These are phyloP conservation scores for Mythimna albipuncta DNA, from an alignment of 2,888 invertebrate species.

Conservation along the genomic window DNA sequence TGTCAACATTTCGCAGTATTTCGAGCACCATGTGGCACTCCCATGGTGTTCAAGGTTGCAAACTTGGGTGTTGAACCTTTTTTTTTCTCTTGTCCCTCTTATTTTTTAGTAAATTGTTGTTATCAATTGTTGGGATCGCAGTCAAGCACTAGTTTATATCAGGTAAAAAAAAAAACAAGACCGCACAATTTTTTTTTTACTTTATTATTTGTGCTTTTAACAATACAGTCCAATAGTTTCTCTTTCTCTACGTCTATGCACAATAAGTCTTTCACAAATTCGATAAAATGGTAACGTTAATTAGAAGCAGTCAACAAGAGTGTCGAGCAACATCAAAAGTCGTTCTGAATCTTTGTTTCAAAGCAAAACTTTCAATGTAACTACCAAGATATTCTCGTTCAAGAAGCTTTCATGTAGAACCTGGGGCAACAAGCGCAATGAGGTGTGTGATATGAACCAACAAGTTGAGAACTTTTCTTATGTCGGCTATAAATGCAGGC, in stretches of 20 bases:
- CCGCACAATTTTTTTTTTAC: too few relatives aligned
- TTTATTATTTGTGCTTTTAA: too few relatives aligned
- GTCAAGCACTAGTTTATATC: too few relatives aligned
- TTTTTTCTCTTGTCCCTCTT: too few relatives aligned
- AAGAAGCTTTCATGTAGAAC: constrained; percentile 8
- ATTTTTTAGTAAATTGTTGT: too few relatives aligned
- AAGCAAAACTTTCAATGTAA: constrained; percentile 18
- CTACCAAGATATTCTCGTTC: neutral
- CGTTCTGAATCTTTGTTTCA: constrained; percentile 10
- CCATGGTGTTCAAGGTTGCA: too few relatives aligned
- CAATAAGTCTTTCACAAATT: neutral
- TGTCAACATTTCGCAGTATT: too few relatives aligned
- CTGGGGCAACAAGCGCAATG: constrained; percentile 35
- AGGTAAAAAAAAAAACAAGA: too few relatives aligned
- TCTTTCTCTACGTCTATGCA: neutral
- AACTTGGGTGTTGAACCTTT: too few relatives aligned
- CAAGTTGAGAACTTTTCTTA: constrained; percentile 13
- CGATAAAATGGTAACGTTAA: neutral
- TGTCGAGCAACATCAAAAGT: neutral
- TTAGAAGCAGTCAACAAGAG: neutral
- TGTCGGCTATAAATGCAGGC: neutral
- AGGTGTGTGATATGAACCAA: constrained; percentile 16
- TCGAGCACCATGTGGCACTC: too few relatives aligned
- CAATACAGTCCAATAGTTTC: too few relatives aligned
- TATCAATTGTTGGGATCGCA: too few relatives aligned